Evolutionary conservation across 2,113 vertebrate species (phyloP).

Genomic region (Ceuthmochares aereus): DNA sequence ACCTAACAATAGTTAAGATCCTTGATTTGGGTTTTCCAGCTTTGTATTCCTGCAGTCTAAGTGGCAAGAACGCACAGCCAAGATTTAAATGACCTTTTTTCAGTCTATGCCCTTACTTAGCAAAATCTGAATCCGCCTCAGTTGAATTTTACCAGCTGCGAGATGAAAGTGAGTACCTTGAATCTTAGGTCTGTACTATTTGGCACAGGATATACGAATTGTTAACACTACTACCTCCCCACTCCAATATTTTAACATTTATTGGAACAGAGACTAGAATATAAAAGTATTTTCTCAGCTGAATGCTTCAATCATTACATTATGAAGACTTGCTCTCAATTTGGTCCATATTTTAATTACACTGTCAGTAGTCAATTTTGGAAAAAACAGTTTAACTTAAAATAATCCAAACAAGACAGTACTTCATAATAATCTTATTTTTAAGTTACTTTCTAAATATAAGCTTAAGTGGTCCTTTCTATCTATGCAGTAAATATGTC

Average conservation of each 20-base stretch:
- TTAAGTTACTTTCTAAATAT: neutral
- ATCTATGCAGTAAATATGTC: neutral
- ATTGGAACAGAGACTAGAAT: neutral
- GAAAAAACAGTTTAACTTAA: neutral
- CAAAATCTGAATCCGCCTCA: neutral
- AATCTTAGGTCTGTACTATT: neutral
- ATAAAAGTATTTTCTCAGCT: neutral
- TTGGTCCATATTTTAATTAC: neutral
- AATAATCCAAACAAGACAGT: neutral
- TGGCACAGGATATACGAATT: neutral
- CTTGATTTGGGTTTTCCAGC: neutral
- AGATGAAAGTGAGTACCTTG: neutral
- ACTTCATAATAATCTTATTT: neutral
- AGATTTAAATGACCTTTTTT: neutral
- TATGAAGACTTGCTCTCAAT: neutral
- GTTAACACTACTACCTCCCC: neutral
- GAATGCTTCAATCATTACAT: neutral
- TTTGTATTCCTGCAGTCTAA: neutral
- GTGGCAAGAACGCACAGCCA: fast-evolving
- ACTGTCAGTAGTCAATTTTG: neutral
- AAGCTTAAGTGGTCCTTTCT: neutral
- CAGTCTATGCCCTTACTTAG: neutral
- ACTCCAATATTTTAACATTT: neutral
- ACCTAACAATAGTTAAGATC: neutral
- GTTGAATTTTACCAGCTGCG: neutral